phyloP scores from a whole-genome alignment of 2,797 vertebrate species.

The Pogonophryne albipinna region DNA sequence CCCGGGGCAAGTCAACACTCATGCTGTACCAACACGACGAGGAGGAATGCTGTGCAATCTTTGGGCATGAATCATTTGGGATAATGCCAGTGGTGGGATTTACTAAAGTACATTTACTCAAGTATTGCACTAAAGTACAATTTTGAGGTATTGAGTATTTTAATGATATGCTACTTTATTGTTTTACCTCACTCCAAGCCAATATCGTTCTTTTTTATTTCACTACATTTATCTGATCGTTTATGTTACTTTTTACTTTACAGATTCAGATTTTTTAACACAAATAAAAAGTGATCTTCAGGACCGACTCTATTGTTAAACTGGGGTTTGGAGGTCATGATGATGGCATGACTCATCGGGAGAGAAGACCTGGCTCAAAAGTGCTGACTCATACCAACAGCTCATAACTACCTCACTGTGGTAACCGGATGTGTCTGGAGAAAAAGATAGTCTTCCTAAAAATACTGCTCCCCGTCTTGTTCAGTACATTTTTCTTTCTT shows the following conservation, averaged over 20 bases:
- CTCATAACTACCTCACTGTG: conserved; percentile 31
- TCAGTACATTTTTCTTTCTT: neutral
- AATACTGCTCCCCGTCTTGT: neutral
- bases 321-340: conserved; percentile 22
- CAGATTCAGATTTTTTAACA: neutral
- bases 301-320: conserved; percentile 39
- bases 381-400: conserved; percentile 55
- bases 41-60: conserved; percentile 32
- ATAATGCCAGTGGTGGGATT: neutral
- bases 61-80: conserved; percentile 10
- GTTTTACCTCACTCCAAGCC: too few species aligned
- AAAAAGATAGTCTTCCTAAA: neutral
- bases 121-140: too few species aligned
- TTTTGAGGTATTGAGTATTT: too few species aligned
- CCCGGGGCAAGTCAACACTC: conserved; percentile 42
- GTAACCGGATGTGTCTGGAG: conserved; percentile 11
- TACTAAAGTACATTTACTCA: too few species aligned
- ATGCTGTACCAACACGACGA: conserved; percentile 33
- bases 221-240: too few species aligned
- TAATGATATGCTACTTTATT: too few species aligned
- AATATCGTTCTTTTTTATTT: too few species aligned
- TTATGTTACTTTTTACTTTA: too few species aligned
- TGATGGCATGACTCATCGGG: conserved; percentile 42
- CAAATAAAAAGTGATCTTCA: conserved; percentile 18
- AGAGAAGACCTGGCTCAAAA: conserved; percentile 28